Evolutionary conservation across 2,888 invertebrate genomes (phyloP), one percentile per base, ranked within the genome.

Genomic region (Fabriciana adippe): DNA sequence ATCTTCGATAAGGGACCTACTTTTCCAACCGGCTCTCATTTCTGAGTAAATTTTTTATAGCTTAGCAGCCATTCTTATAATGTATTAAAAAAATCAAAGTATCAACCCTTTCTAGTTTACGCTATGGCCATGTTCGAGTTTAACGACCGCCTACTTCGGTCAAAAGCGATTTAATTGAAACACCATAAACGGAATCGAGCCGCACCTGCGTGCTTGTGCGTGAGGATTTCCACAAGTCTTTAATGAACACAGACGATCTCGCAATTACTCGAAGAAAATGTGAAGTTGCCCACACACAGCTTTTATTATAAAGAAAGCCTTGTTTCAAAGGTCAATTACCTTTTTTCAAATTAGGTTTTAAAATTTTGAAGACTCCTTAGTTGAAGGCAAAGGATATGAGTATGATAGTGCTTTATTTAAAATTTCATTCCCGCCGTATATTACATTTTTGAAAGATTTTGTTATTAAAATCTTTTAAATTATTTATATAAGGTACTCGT

Each of bases 91-190:
- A 56, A 41, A 31, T 31, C 6, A 8, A 14, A 47, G 16, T 55
- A 53, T 35, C 59, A 62, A 57, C 64, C 65, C 54, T 65, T 68
- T 80, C 81, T 80, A 80, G 81, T 73, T 66, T 69, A 68, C 64
- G 71, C 63, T 75, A 69, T 65, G 70, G 73, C 77, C 67, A 64
- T 72, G 77, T 73, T 66, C 67, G 76, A 76, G 81, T 79, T 81
- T 80, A 82, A 80, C 75, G 81, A 83, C 82, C 82, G 79, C 71
- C 77, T 75, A 72, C 80, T 72, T 84, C 85, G 86, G 83, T 85
- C 86, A 88, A 86, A 87, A 82, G 85, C 83, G 84, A 88, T 87
- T 89, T 89, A 89, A 89, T 90, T 88, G 87, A 86, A 88, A 80
- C 82, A 75, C 89, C 87, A 87, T 88, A 88, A 87, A 85, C 77